Percentiles rank a stretch among this genome's conserved stretches.
Conservation (phyloP, 2,888 invertebrate genomes). For the Nasonovia ribisnigri region DNA sequence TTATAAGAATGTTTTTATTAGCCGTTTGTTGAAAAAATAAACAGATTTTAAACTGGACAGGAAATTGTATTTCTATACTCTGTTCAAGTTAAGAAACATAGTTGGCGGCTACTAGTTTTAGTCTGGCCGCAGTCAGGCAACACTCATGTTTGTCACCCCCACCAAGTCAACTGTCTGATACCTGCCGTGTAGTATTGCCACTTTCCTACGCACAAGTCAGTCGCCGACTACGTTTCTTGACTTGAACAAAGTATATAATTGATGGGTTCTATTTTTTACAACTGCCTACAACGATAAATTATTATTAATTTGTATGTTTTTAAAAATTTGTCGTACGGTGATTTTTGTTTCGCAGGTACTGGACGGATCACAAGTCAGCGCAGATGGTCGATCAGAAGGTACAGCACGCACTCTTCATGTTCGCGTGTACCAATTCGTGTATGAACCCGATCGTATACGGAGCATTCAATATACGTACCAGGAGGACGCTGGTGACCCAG, state of each 20-base stretch:
- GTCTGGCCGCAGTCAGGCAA: too few species aligned
- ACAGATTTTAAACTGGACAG: background rate
- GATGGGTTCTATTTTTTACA: background rate
- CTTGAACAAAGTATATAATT: background rate
- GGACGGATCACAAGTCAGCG: conserved; percentile 83
- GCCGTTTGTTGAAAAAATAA: background rate
- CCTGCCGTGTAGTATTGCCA: too few species aligned
- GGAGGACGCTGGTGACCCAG: conserved; percentile 69
- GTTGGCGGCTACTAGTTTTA: too few species aligned
- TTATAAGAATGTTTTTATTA: background rate
- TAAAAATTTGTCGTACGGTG: background rate
- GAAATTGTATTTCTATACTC: background rate
- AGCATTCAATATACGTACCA: conserved; percentile 80
- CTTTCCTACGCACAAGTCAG: too few species aligned
- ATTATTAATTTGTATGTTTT: background rate
- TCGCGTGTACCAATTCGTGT: conserved; percentile 96
- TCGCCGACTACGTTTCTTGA: too few species aligned
- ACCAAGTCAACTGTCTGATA: too few species aligned
- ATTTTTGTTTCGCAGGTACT: conserved; percentile 76
- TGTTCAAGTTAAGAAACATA: too few species aligned
- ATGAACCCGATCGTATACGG: conserved; percentile 98
- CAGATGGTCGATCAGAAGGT: conserved; percentile 80
- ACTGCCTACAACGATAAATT: background rate
- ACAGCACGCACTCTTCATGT: conserved; percentile 89
- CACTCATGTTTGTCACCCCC: too few species aligned